A percentile compares a stretch with the other conserved stretches of the same genome.
phyloP scores from a whole-genome alignment of 92 coral and sea anemone genomes.

The Epizoanthus illoricatus region DNA sequence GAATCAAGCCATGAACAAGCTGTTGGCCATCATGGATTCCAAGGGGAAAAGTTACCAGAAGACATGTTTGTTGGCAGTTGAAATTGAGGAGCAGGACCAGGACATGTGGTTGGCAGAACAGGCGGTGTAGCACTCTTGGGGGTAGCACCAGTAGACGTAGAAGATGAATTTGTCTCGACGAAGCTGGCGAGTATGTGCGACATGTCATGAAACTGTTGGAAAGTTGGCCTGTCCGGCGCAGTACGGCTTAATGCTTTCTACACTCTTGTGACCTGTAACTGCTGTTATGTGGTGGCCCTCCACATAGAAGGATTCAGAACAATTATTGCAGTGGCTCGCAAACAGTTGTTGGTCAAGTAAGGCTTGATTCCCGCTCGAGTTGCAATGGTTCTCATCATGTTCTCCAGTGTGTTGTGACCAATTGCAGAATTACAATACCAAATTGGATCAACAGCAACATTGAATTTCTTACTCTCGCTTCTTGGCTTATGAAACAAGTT shows the following conservation, averaged over 20 bases:
- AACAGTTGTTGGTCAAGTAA: slow-evolving; percentile 34
- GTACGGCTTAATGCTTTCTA: slow-evolving; percentile 5
- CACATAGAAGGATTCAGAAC: slow-evolving; percentile 22
- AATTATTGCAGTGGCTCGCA: slow-evolving; percentile 27
- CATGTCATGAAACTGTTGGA: slow-evolving; percentile 26
- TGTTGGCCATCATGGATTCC: slow-evolving; percentile 12
- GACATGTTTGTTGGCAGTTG: slow-evolving; percentile 17
- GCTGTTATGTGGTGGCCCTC: slow-evolving; percentile 32
- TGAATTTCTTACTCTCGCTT: slow-evolving; percentile 36
- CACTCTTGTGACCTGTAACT: slow-evolving; percentile 37
- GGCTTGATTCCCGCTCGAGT: slow-evolving; percentile 29
- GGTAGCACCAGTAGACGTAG: slow-evolving; percentile 14
- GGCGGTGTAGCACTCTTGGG: too few species aligned
- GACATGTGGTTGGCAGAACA: slow-evolving; percentile 18
- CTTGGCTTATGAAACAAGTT: slow-evolving; percentile 55
- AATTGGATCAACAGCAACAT: slow-evolving; percentile 36
- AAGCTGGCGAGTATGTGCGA: slow-evolving; percentile 30
- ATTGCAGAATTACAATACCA: slow-evolving; percentile 12
- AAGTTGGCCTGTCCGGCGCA: slow-evolving; percentile 22
- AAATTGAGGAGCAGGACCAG: too few species aligned
- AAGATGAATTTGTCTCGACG: not conserved
- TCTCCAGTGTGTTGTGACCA: slow-evolving; percentile 33
- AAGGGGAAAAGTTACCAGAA: slow-evolving; percentile 19
- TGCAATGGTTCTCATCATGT: not conserved
- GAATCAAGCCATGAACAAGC: too few species aligned